These are phyloP conservation scores for Zosterops japonicus DNA, from an alignment of 2,113 vertebrate genomes.

Conservation along the genomic window DNA sequence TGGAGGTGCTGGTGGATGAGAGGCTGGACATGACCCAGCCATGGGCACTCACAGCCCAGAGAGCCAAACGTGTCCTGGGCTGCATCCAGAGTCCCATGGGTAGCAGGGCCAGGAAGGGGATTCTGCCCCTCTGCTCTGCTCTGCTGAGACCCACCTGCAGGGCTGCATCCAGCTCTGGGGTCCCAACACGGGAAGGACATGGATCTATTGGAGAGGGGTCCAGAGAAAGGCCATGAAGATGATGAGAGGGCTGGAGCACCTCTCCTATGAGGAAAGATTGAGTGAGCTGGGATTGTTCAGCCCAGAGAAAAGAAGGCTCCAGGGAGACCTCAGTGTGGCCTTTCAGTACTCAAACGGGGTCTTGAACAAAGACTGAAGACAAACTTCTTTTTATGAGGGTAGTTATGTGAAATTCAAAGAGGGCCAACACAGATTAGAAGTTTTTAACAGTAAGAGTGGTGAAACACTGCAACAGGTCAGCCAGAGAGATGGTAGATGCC, in stretches of 20 bases:
- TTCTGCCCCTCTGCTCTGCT: background rate
- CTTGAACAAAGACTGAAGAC: background rate
- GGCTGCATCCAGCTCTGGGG: background rate
- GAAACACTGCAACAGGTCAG: background rate
- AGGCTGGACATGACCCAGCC: background rate
- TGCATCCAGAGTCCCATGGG: background rate
- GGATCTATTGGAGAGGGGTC: accelerated
- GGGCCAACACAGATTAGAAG: no score
- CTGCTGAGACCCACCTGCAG: background rate
- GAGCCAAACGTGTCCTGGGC: background rate
- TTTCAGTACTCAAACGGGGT: background rate
- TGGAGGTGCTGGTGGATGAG: accelerated
- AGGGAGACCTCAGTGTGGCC: background rate
- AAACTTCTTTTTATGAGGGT: background rate
- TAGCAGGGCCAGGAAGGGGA: background rate
- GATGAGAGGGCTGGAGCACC: background rate
- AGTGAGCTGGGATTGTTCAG: background rate
- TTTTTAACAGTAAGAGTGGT: background rate
- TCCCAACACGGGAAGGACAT: background rate
- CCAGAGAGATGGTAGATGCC: background rate
- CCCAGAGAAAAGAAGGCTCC: background rate
- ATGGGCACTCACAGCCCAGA: background rate
- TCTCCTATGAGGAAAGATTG: background rate
- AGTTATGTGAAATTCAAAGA: background rate
- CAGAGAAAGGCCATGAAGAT: background rate